Base-by-base conservation (phyloP, 2,888 invertebrate genomes). In the Rambutsinella grinnellia region DNA sequence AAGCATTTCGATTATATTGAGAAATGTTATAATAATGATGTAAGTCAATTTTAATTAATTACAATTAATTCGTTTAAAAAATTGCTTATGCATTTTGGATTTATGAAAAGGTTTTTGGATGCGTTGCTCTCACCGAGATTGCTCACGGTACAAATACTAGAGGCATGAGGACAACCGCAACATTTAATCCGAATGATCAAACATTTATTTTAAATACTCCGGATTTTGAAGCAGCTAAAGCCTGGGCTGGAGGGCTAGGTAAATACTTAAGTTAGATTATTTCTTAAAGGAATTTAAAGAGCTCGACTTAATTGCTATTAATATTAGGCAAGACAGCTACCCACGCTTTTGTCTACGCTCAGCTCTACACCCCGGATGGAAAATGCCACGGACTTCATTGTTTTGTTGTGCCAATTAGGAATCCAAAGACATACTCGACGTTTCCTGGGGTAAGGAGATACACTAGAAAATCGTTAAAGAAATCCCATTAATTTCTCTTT, bases 241-340 rank as follows among this genome's bases (percentile, higher is more conserved):
- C 93, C 85, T 97, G 97, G 97, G 92, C 93, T 84, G 98, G 98
- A 84, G 96, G 96, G 88, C 89, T 95, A 88, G 94, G 92, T 89
- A 72, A 76, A 28, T 26, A 46, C 21, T 44, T 56, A 26, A 51
- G 8, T 69, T 8, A 19, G 36, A 13, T n/a, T n/a, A n/a, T n/a
- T n/a, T n/a, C n/a, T n/a, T n/a, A n/a, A n/a, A n/a, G n/a, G n/a
- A n/a, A n/a, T n/a, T n/a, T n/a, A n/a, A n/a, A n/a, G n/a, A n/a
- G n/a, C n/a, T n/a, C n/a, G n/a, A n/a, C n/a, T n/a, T n/a, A 36
- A 36, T 36, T 36, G 36, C 36, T 8, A 36, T 36, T 36, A 36
- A 36, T 36, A 36, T 36, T 36, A 82, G 82, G 76, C 3, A 81
- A 93, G 87, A 93, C 93, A 15, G 94, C 95, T 76, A 95, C 95